Evolutionary conservation across 2,797 vertebrate species (phyloP).

Genomic region (Lagorchestes hirsutus): DNA sequence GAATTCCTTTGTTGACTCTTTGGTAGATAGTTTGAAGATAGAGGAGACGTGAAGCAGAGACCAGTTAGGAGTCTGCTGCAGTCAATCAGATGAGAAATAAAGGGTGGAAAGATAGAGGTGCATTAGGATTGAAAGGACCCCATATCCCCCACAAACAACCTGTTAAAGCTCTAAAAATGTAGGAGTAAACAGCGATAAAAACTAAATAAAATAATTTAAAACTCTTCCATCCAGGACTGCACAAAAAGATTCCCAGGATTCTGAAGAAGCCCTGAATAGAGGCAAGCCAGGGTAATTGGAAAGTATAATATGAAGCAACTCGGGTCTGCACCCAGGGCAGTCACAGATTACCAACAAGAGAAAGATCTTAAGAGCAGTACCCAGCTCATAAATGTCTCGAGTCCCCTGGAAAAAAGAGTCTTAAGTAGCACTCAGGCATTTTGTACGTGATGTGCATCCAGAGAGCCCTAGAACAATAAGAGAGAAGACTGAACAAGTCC

Average conservation of each 20-base stretch:
- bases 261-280: background rate
- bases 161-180: background rate
- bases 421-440: background rate
- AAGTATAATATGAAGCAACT: background rate
- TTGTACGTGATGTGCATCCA: background rate
- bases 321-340: background rate
- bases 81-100: background rate
- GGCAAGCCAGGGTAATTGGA: background rate
- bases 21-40: background rate
- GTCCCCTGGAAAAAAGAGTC: background rate
- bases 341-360: background rate
- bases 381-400: background rate
- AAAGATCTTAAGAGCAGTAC: background rate
- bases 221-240: background rate
- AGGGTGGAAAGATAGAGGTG: background rate
- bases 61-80: background rate
- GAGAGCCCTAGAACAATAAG: background rate
- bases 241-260: background rate
- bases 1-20: too few species aligned
- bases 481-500: background rate
- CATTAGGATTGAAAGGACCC: background rate
- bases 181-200: background rate
- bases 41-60: background rate
- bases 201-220: background rate
- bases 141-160: background rate